phyloP scores from a whole-genome alignment of 2,113 vertebrate species.

The Silurus asotus region DNA sequence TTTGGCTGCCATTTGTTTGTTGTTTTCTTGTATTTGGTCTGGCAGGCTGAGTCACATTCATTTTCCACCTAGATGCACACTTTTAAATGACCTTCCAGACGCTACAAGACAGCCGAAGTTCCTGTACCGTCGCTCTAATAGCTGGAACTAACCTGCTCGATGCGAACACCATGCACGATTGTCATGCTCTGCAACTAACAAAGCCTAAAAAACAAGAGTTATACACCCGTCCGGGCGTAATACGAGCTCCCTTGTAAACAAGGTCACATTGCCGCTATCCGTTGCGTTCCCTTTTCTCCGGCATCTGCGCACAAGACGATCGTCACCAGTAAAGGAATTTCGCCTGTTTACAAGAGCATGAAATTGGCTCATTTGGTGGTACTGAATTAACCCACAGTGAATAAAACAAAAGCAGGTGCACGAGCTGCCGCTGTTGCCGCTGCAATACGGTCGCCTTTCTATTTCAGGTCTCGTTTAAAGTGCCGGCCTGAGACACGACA shows the following conservation, averaged over 20 bases:
- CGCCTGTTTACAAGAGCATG: conserved; percentile 55
- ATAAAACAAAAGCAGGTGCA: conserved; percentile 56
- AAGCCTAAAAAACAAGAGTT: conserved; percentile 5
- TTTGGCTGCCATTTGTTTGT: neutral
- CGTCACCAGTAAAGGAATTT: conserved; percentile 49
- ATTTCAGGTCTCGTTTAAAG: conserved; percentile 34
- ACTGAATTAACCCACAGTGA: conserved; percentile 54
- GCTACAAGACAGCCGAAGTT: neutral
- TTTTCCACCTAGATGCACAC: conserved; percentile 4
- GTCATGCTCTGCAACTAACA: conserved; percentile 16
- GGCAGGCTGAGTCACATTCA: neutral
- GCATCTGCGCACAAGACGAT: conserved; percentile 42
- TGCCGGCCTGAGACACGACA: conserved; percentile 37
- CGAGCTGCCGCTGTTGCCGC: conserved; percentile 13
- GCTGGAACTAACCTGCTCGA: neutral
- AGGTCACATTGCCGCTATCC: conserved; percentile 33
- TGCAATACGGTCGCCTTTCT: conserved; percentile 26
- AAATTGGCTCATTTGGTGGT: conserved; percentile 57
- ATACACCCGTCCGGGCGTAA: conserved; percentile 21
- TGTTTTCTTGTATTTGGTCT: neutral
- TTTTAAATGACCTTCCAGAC: conserved; percentile 18
- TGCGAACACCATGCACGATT: neutral
- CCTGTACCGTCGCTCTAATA: neutral
- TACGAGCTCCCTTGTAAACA: conserved; percentile 46
- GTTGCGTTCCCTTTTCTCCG: conserved; percentile 45